phyloP scores from a whole-genome alignment of 2,888 invertebrate genomes.

The Eupithecia insigniata region DNA sequence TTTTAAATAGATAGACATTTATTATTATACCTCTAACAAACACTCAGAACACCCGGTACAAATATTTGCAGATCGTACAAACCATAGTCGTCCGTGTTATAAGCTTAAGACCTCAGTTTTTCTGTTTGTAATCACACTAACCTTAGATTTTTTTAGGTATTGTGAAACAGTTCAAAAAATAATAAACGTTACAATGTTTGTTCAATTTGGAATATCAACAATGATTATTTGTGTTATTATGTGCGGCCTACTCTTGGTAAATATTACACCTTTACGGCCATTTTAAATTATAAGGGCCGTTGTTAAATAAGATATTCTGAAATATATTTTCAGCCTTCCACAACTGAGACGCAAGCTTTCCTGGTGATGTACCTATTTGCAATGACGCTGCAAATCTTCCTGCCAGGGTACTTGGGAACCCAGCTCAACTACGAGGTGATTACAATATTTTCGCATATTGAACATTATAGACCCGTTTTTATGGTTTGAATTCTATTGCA shows the following conservation, averaged over 20 bases:
- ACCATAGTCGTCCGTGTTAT: neutral
- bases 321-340: constrained; percentile 53
- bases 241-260: constrained; percentile 63
- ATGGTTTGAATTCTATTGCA: constrained; percentile 46
- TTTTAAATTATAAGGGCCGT: neutral
- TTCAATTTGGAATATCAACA: constrained; percentile 65
- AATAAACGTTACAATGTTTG: constrained; percentile 60
- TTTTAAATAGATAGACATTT: too few relatives aligned
- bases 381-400: constrained; percentile 62
- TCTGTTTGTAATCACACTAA: neutral
- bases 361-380: constrained; percentile 56
- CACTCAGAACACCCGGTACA: too few relatives aligned
- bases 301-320: neutral
- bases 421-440: constrained; percentile 59
- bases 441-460: constrained; percentile 7
- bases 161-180: constrained; percentile 58
- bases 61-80: too few relatives aligned
- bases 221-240: constrained; percentile 65
- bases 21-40: too few relatives aligned
- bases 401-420: constrained; percentile 64
- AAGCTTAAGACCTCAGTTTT: neutral
- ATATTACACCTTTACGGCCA: constrained; percentile 11
- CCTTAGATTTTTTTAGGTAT: constrained; percentile 41
- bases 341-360: constrained; percentile 54
- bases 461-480: constrained; percentile 19